These are phyloP conservation scores for Vidua macroura DNA, from an alignment of 2,113 vertebrate genomes.

Conservation along the genomic window DNA sequence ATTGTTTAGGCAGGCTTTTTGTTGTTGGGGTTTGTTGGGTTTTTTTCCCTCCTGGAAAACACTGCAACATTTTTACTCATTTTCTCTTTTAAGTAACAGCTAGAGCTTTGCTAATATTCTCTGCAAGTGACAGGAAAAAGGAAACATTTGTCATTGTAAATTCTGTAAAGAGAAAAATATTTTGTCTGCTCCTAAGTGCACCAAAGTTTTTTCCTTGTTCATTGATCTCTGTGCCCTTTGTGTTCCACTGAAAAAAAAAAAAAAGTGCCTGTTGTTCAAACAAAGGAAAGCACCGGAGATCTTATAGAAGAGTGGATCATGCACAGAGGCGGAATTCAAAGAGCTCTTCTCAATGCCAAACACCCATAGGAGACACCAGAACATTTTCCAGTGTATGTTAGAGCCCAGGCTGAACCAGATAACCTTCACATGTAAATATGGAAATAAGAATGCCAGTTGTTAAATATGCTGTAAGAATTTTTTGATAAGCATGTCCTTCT, in stretches of 20 bases:
- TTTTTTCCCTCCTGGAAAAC: background rate
- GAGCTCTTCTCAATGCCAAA: background rate
- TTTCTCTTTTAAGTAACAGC: constrained; percentile 22
- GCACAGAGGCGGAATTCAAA: background rate
- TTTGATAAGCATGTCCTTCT: background rate
- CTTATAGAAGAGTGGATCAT: background rate
- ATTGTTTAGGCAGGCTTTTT: background rate
- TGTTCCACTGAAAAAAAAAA: background rate
- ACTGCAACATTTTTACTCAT: background rate
- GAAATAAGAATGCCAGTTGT: background rate
- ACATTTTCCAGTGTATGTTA: background rate
- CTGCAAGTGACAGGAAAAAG: constrained; percentile 27
- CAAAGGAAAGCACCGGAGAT: background rate
- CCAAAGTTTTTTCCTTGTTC: constrained; percentile 6
- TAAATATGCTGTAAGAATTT: background rate
- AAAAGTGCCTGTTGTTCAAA: background rate
- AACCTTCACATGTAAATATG: background rate
- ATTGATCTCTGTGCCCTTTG: background rate
- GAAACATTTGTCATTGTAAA: constrained; percentile 37
- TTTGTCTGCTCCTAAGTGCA: background rate
- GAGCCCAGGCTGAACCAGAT: background rate
- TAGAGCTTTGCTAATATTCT: background rate
- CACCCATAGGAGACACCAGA: background rate
- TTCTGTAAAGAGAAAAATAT: constrained; percentile 15
- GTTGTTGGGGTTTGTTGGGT: fast-evolving